These are phyloP conservation scores for Parnassius smintheus DNA, from an alignment of 2,888 invertebrate genomes.

Conservation along the genomic window DNA sequence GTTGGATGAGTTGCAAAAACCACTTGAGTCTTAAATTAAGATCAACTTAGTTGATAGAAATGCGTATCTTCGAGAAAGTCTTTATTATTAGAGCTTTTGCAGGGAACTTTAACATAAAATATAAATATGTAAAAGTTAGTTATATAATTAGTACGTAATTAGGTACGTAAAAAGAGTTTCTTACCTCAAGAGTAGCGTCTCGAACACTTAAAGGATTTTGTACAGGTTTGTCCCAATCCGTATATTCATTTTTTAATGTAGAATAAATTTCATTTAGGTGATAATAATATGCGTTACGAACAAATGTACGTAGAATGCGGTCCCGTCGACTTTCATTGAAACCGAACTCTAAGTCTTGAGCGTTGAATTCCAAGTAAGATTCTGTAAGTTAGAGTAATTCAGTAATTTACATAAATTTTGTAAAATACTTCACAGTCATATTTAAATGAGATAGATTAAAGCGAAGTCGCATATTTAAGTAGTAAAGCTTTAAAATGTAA, in stretches of 20 bases:
- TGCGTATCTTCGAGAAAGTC: constrained; percentile 1
- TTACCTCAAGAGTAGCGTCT: constrained; percentile 89
- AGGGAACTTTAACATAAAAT: too few relatives aligned
- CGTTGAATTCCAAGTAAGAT: constrained; percentile 91
- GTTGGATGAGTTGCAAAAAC: constrained; percentile 63
- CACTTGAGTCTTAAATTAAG: constrained; percentile 69
- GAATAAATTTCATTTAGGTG: constrained; percentile 97
- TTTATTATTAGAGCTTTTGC: neutral
- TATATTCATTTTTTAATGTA: constrained; percentile 96
- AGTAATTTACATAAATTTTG: constrained; percentile 63
- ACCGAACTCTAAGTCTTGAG: constrained; percentile 93
- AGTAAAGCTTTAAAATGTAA: neutral
- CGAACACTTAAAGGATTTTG: constrained; percentile 92
- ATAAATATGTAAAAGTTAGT: too few relatives aligned
- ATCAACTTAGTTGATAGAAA: constrained; percentile 44
- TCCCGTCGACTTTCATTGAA: constrained; percentile 94
- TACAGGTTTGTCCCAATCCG: constrained; percentile 95
- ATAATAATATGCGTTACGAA: constrained; percentile 96
- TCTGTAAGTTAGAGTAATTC: constrained; percentile 77
- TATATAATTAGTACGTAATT: too few relatives aligned
- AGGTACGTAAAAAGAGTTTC: neutral
- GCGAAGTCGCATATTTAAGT: constrained; percentile 6
- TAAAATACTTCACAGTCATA: constrained; percentile 36
- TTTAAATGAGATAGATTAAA: constrained; percentile 24
- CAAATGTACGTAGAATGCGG: constrained; percentile 93